Base-by-base conservation (phyloP, 2,888 invertebrate genomes). In the Phyllotreta cruciferae region DNA sequence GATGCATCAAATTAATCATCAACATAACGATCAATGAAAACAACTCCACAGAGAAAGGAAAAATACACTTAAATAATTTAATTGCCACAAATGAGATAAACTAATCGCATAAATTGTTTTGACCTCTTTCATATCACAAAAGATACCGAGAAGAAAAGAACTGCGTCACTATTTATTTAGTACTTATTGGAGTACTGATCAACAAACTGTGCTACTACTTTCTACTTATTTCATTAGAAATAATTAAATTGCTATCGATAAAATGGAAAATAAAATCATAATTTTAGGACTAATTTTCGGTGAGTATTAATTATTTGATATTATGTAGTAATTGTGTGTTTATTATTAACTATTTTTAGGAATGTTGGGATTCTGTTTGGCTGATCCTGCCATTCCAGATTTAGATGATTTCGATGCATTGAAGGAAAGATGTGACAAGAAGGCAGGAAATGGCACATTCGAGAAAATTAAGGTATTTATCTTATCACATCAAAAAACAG, bases 381-480 rank as follows among this genome's bases (percentile, higher is more conserved):
- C 70, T 8, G 61, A 73, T 13, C 56, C 81, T 6, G 66, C 67
- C 13, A 54, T 79, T 11, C 81, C 81, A 0, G 68, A 74, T 6
- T 14, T 80, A 0, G 80, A 83, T 50, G 79, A 81, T 36, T 74
- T 78, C 0, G 75, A 79, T 37, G 64, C 73, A 1, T 67, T 83
- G 4, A 80, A 80, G 56, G 78, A 81, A 10, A 82, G 82, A 74
- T 85, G 84, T 64, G 78, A 80, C 6, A 77, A 79, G 54, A 81
- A 82, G 63, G 83, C 82, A 1, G 82, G 81, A 2, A 70, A 78
- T 0, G 76, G 73, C 0, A 80, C 82, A 5, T 84, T 74, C 56
- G 78, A 79, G 0, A 75, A 70, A 8, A 63, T 79, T 4, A 72
- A 74, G 73, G 79, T 79, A 72, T 34, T 5, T 3, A 24, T 24